A percentile compares a stretch with the other conserved stretches of the same genome.
Conservation (phyloP, 2,797 vertebrate genomes). For the Hippoglossus hippoglossus region DNA sequence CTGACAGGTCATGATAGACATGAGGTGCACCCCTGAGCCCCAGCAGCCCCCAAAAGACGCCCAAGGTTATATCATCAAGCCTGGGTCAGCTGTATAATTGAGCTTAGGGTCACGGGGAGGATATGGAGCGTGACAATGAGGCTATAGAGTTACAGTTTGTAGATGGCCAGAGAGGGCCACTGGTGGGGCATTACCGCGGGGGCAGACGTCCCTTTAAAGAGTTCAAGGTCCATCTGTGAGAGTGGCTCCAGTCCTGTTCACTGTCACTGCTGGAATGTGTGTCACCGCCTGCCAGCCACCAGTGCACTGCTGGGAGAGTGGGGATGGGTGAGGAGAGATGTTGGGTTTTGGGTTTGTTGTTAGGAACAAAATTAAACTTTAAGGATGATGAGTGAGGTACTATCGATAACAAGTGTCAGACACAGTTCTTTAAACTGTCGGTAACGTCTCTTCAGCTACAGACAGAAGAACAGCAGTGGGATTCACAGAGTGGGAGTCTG, state of each 20-base stretch:
- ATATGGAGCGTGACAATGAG: slow-evolving; percentile 85
- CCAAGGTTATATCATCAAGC: slow-evolving; percentile 87
- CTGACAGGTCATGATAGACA: slow-evolving; percentile 83
- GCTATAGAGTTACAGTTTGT: slow-evolving; percentile 83
- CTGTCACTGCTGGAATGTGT: slow-evolving; percentile 67
- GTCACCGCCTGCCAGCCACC: slow-evolving; percentile 55
- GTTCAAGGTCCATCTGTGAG: slow-evolving; percentile 78
- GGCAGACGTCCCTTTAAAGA: slow-evolving; percentile 74
- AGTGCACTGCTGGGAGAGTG: slow-evolving; percentile 40
- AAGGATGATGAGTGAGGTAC: slow-evolving; percentile 29
- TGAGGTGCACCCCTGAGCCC: slow-evolving; percentile 72
- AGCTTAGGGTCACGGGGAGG: slow-evolving; percentile 78
- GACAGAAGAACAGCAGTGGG: slow-evolving; percentile 4
- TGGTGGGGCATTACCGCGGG: slow-evolving; percentile 57
- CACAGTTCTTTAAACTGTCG: slow-evolving; percentile 56
- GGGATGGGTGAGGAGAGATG: slow-evolving; percentile 28
- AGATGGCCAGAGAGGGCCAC: slow-evolving; percentile 42
- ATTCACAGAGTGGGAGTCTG: slow-evolving; percentile 13
- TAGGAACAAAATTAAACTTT: slow-evolving; percentile 33
- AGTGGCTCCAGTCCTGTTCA: slow-evolving; percentile 67
- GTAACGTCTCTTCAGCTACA: slow-evolving; percentile 39
- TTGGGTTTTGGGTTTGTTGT: slow-evolving; percentile 24
- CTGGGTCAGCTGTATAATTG: slow-evolving; percentile 86
- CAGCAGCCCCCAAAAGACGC: slow-evolving; percentile 74
- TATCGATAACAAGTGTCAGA: slow-evolving; percentile 53